These are phyloP conservation scores for Cossypha niveicapilla DNA, from an alignment of 2,797 vertebrate species.

Conservation along the genomic window DNA sequence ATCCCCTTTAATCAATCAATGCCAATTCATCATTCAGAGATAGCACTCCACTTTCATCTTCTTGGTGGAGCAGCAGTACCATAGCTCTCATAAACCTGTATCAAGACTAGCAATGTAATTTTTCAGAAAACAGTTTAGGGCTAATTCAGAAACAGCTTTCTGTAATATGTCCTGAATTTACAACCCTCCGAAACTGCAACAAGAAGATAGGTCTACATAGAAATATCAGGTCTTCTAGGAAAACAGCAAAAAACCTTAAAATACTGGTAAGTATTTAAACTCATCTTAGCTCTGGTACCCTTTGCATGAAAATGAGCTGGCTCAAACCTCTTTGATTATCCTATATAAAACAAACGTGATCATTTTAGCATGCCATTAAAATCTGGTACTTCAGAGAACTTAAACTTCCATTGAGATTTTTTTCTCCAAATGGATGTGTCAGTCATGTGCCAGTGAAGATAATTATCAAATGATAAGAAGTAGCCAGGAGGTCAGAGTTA, in stretches of 20 bases:
- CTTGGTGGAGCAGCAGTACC: not conserved
- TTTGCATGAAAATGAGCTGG: not conserved
- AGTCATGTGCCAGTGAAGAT: not conserved
- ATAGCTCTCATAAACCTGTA: not conserved
- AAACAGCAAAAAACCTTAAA: not conserved
- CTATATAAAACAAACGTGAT: not conserved
- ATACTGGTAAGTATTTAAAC: not conserved
- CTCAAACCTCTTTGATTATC: not conserved
- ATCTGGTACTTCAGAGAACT: not conserved
- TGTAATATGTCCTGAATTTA: not conserved
- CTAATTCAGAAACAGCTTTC: not conserved
- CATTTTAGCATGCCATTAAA: not conserved
- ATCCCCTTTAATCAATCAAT: not conserved
- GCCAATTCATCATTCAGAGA: not conserved
- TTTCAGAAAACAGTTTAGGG: not conserved
- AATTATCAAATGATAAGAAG: not conserved
- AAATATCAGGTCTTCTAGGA: not conserved
- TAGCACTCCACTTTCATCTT: not conserved
- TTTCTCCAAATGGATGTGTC: not conserved
- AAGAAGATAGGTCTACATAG: not conserved
- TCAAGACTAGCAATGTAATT: not conserved
- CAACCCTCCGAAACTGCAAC: not conserved
- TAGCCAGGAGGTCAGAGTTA: not conserved
- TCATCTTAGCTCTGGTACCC: not conserved
- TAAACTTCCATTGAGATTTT: not conserved